Base-by-base conservation (phyloP, 2,113 vertebrate species). In the Hippopotamus amphibius region DNA sequence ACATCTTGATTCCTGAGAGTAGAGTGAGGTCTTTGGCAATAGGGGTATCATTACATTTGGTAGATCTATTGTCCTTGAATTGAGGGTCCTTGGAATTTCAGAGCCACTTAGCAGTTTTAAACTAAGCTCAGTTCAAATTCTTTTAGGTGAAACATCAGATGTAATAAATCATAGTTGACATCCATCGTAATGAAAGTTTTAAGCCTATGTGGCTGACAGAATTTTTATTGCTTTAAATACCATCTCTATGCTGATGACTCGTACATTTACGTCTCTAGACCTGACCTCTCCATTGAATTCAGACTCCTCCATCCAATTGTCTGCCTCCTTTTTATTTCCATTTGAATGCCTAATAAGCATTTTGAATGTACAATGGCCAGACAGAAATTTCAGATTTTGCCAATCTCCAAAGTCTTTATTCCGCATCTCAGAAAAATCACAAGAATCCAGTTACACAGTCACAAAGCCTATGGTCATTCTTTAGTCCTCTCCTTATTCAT, bases 161-260 rank as follows among this genome's bases (percentile, higher is more conserved):
- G 6, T 74, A 88, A 72, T 96, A 82, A 88, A 79, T 80, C 66
- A 30, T 55, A n/a, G 21, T 74, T 50, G 50, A 83, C 79, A 50
- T 33, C 77, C 50, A 61, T 69, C 2, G 4, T 63, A 69, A 61
- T 43, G 10, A 89, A 77, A 93, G 24, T 63, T 93, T 80, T 71
- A 85, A 93, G 53, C 7, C 37, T 59, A 11, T 63, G 6, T 93
- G 22, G 68, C 68, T 77, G 79, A 71, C 50, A 53, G 80, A 93
- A 80, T 80, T 90, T 79, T 87, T 84, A 81, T 16, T 74, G 28
- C 66, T 95, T n/a, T 95, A 87, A 90, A 92, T 33, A 17, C 30
- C 12, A 6, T 61, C 65, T 81, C 15, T 61, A 46, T 55, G 55
- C 26, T 26, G 41, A 61, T 53, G 33, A n/a, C 65, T 86, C 4